Conservation (phyloP, 2,888 invertebrate species). For the Spodoptera exigua region DNA sequence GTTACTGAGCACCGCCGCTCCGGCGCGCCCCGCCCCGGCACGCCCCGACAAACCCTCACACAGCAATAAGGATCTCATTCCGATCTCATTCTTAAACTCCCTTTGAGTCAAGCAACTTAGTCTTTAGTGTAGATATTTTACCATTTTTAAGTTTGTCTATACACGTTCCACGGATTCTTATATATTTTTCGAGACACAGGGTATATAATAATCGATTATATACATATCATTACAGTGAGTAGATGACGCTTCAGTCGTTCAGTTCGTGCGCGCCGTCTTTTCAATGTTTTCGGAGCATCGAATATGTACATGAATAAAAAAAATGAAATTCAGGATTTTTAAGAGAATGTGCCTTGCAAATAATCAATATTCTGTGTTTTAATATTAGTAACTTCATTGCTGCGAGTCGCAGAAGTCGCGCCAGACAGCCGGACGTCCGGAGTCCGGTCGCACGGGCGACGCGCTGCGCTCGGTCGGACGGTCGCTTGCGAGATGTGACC, state of each 20-base stretch:
- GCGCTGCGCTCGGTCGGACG: constrained; percentile 65
- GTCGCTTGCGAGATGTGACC: constrained; percentile 58
- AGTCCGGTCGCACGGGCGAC: constrained; percentile 39
- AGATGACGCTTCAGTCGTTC: constrained; percentile 76
- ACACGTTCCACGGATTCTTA: constrained; percentile 71
- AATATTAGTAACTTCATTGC: constrained; percentile 84
- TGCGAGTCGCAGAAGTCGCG: constrained; percentile 71
- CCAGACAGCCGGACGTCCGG: constrained; percentile 41
- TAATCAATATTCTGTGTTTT: constrained; percentile 89
- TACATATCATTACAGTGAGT: constrained; percentile 82
- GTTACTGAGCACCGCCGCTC: constrained; percentile 76
- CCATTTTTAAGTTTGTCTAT: constrained; percentile 67
- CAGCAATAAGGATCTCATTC: constrained; percentile 76
- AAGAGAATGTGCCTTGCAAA: constrained; percentile 89
- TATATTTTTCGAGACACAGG: constrained; percentile 86
- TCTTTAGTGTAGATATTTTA: constrained; percentile 69
- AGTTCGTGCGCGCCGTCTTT: constrained; percentile 72
- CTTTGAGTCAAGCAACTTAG: constrained; percentile 72
- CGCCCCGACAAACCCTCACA: constrained; percentile 60
- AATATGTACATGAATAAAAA: constrained; percentile 79
- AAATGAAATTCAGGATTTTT: constrained; percentile 87
- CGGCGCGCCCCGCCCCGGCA: constrained; percentile 56
- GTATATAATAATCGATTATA: constrained; percentile 86
- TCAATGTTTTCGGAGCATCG: constrained; percentile 78
- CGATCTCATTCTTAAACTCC: constrained; percentile 72